These are phyloP conservation scores for Felis chaus DNA, from an alignment of 2,113 vertebrate species.

Conservation along the genomic window DNA sequence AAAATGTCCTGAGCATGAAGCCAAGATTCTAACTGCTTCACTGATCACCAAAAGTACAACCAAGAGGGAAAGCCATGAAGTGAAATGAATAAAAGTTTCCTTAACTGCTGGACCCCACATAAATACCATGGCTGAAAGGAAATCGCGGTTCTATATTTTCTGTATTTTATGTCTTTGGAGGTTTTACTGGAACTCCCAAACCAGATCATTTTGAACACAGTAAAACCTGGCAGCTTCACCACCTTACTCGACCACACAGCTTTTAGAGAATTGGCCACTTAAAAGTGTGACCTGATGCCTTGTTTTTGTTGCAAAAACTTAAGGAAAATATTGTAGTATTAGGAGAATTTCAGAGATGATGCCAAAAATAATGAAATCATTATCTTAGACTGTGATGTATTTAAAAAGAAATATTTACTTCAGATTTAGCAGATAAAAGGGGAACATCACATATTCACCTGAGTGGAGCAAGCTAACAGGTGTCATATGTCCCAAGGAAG, in stretches of 20 bases:
- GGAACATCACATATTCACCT: background rate
- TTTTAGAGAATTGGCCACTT: background rate
- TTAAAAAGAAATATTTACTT: background rate
- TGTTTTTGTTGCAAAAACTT: background rate
- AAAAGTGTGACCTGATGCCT: background rate
- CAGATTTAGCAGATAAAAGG: background rate
- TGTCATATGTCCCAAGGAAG: background rate
- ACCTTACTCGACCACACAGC: background rate
- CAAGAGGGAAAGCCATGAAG: background rate
- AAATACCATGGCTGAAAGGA: background rate
- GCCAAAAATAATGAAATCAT: background rate
- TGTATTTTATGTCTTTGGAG: background rate
- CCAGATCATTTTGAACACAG: background rate
- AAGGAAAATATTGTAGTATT: background rate
- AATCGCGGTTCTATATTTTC: background rate
- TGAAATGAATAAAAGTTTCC: background rate
- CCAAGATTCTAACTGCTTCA: background rate
- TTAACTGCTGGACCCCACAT: background rate
- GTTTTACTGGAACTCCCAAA: constrained; percentile 12
- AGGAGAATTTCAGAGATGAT: background rate
- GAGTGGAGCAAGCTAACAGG: background rate
- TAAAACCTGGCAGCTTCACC: background rate
- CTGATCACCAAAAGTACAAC: background rate
- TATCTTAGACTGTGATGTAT: background rate
- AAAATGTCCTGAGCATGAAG: background rate